These are phyloP conservation scores for Alligator sinensis DNA, from an alignment of 2,113 vertebrate species.

Conservation along the genomic window DNA sequence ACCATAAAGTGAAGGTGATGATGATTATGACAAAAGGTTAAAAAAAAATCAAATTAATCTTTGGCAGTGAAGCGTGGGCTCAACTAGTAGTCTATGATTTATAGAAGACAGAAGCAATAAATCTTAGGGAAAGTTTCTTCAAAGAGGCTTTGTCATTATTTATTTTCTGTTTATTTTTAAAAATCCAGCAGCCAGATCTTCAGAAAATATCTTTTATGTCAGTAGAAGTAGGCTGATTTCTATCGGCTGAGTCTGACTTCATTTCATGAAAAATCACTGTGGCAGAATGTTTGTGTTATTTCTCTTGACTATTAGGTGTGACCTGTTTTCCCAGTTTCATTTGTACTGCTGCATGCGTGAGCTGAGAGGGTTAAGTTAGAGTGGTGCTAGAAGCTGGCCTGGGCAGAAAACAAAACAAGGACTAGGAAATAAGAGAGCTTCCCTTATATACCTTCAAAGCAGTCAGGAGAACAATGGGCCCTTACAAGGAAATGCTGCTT, in stretches of 20 bases:
- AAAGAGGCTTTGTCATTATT: constrained; percentile 4
- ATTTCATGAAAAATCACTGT: constrained; percentile 5
- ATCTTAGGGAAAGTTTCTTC: background rate
- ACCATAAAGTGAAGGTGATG: background rate
- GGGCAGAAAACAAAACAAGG: constrained; percentile 34
- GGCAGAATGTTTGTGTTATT: constrained; percentile 1
- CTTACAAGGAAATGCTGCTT: background rate
- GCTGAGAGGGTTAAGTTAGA: too few relatives aligned
- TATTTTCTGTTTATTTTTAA: constrained; percentile 8
- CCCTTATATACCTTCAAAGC: constrained; percentile 2
- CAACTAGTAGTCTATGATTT: background rate
- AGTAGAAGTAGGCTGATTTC: background rate
- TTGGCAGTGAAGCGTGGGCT: too few relatives aligned
- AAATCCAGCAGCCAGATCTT: background rate
- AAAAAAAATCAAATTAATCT: too few relatives aligned
- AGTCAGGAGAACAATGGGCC: background rate
- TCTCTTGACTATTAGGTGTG: background rate
- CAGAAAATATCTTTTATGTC: constrained; percentile 5
- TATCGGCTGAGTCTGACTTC: background rate
- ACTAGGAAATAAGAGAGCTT: background rate
- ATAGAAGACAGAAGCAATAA: background rate
- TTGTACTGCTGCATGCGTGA: too few relatives aligned
- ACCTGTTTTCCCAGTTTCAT: too few relatives aligned
- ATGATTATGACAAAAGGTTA: too few relatives aligned
- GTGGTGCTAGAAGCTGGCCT: background rate